phyloP scores from a whole-genome alignment of 2,888 invertebrate species.

The Icerya purchasi region DNA sequence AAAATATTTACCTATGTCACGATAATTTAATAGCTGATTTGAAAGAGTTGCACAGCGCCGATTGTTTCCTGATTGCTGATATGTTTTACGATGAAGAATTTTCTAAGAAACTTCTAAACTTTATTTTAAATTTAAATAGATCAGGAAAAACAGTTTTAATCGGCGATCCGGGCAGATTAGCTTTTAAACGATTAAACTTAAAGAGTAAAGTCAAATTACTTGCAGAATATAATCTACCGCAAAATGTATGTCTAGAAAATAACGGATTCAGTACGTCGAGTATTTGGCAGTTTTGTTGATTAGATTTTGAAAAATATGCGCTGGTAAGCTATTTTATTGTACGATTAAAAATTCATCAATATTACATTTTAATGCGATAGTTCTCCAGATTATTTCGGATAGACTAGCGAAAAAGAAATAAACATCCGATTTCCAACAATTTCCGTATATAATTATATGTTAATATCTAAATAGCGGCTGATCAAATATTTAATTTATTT shows the following conservation, averaged over 20 bases:
- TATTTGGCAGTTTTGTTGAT: conserved; percentile 26
- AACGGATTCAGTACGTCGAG: conserved; percentile 31
- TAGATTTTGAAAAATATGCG: neutral
- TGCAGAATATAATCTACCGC: conserved; percentile 10
- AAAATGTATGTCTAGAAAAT: conserved; percentile 27
- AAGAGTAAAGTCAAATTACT: conserved; percentile 9
- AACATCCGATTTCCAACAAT: too few species aligned
- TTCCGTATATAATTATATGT: too few species aligned
- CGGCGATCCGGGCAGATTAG: conserved; percentile 39
- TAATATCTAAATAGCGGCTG: too few species aligned
- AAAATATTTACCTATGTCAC: conserved; percentile 25
- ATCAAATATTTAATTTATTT: too few species aligned
- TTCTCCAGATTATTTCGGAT: too few species aligned
- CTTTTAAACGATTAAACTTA: conserved; percentile 10
- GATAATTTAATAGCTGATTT: conserved; percentile 6
- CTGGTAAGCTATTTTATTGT: too few species aligned
- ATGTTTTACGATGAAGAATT: conserved; percentile 44
- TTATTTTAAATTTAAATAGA: conserved; percentile 28
- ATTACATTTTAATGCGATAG: too few species aligned
- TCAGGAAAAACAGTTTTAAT: conserved; percentile 30
- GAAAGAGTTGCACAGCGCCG: conserved; percentile 24
- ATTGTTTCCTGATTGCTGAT: conserved; percentile 42
- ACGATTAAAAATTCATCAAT: too few species aligned
- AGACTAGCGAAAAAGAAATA: too few species aligned
- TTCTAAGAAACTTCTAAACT: conserved; percentile 30